phyloP scores from a whole-genome alignment of 2,888 invertebrate species.

The Limenitis camilla region DNA sequence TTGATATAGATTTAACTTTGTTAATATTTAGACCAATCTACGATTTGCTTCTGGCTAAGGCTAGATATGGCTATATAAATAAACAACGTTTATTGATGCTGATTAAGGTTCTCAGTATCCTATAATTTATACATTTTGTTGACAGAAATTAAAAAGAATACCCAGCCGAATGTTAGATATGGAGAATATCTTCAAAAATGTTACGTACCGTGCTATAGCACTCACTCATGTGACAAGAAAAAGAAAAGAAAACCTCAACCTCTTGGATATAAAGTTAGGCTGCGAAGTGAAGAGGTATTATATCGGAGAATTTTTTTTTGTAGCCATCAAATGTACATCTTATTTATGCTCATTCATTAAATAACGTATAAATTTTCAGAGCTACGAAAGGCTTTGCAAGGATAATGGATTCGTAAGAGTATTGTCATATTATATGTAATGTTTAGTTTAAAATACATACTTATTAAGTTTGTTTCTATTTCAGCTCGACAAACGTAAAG shows the following conservation, averaged over 20 bases:
- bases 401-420: conserved; percentile 45
- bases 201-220: conserved; percentile 39
- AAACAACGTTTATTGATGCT: too few relatives aligned
- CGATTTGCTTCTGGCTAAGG: too few relatives aligned
- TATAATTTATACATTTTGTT: conserved; percentile 5
- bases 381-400: conserved; percentile 43
- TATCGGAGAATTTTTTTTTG: neutral
- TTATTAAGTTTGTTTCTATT: neutral
- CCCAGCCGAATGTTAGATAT: conserved; percentile 42
- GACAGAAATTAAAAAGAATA: conserved; percentile 39
- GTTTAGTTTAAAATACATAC: neutral
- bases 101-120: neutral
- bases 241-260: conserved; percentile 32
- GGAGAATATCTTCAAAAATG: conserved; percentile 52
- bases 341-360: neutral
- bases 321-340: neutral
- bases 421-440: neutral
- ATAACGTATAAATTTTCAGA: conserved; percentile 37
- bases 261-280: conserved; percentile 46
- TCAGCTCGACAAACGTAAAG: conserved; percentile 50
- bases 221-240: conserved; percentile 26
- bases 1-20: too few relatives aligned
- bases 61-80: too few relatives aligned
- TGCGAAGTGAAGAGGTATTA: conserved; percentile 45
- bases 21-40: too few relatives aligned